These are phyloP conservation scores for Gobio occitaniae DNA, from an alignment of 2,797 vertebrate species.

Conservation along the genomic window DNA sequence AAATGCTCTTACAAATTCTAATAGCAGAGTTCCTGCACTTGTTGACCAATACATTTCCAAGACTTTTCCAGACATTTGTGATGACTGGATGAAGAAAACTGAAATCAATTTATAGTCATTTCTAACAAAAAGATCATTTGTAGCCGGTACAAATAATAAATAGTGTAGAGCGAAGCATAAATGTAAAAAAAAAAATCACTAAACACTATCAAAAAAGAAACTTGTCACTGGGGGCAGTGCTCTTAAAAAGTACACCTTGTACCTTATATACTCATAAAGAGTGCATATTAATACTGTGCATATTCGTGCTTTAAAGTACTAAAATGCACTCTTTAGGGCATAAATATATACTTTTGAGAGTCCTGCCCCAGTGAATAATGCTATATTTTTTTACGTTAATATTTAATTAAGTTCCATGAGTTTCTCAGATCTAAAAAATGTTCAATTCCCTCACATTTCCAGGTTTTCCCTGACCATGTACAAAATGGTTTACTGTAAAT, in stretches of 20 bases:
- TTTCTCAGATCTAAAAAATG: conserved; percentile 5
- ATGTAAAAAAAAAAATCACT: neutral
- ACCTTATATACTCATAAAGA: neutral
- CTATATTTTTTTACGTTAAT: neutral
- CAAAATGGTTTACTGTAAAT: neutral
- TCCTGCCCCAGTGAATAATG: neutral
- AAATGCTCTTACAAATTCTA: neutral
- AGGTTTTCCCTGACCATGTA: neutral
- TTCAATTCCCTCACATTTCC: neutral
- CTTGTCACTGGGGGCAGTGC: neutral
- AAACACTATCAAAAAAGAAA: neutral
- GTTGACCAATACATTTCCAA: neutral
- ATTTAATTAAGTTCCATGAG: neutral
- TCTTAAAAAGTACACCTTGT: neutral
- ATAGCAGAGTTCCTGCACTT: neutral
- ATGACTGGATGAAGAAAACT: neutral
- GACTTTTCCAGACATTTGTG: neutral
- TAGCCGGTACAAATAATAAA: neutral
- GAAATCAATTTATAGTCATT: neutral
- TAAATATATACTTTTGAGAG: neutral
- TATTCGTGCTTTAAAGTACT: neutral
- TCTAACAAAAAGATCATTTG: neutral
- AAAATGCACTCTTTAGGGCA: neutral
- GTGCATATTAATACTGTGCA: neutral
- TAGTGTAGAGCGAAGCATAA: neutral